Evolutionary conservation across 2,888 invertebrate genomes (phyloP), one percentile per base, ranked within the genome.

Genomic region (Agonopterix heracliana): DNA sequence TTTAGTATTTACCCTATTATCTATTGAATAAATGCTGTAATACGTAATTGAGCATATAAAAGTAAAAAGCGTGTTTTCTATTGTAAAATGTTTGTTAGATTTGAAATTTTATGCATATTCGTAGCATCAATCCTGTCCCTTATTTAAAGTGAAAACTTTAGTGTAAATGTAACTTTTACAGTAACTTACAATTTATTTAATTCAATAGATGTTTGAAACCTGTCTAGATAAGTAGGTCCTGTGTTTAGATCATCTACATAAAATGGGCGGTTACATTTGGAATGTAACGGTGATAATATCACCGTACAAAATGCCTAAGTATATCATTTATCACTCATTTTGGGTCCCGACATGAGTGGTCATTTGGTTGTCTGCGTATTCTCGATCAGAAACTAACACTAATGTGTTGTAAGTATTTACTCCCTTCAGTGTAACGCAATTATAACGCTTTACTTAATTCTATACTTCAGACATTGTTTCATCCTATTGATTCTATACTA

Each of bases 381-480:
- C 64, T 65, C 66, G 64, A 71, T 70, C 72, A 72, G 71, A 76
- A 73, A 74, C 66, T 77, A 76, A 82, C 78, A 81, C 81, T 77
- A 71, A 71, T 72, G 78, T 78, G 76, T 88, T 84, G 87, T 87
- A 85, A 88, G 86, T 88, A 87, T 85, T 75, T 68, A 71, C 64
- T 71, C 73, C 78, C 76, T 73, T 73, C 71, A 82, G 71, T 79
- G 80, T 75, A 81, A 76, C 79, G 80, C 82, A 76, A 70, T 68
- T 74, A 78, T 80, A 81, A 81, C 78, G 85, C 85, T 85, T 52
- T 87, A 71, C 78, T 76, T 81, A 79, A 79, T 71, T 74, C 77
- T 71, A 63, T 78, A 78, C 78, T 80, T 78, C 78, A 76, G 64
- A 83, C 75, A 80, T 81, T 74, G 75, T 80, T 81, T 82, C 81